Evolutionary conservation across 2,797 vertebrate species (phyloP).

Genomic region (Taenioides sp.): DNA sequence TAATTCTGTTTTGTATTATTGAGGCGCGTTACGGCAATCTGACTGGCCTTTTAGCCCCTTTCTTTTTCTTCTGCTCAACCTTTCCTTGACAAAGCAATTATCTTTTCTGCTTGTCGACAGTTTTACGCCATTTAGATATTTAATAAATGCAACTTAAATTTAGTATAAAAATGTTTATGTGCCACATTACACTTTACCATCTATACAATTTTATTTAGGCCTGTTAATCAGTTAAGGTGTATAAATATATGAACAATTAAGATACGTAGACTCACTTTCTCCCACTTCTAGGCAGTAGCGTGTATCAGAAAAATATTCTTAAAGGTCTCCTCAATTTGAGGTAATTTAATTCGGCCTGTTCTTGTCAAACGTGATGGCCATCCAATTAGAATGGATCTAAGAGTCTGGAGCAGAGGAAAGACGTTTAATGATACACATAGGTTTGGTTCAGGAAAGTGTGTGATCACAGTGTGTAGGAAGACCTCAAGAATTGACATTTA

Average conservation of each 20-base stretch:
- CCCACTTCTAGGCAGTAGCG: conserved; percentile 23
- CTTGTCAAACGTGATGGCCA: conserved; percentile 67
- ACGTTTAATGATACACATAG: conserved; percentile 52
- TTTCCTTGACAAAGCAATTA: conserved; percentile 34
- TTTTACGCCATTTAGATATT: not conserved
- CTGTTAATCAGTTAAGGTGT: not conserved
- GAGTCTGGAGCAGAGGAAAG: conserved; percentile 25
- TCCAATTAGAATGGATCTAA: conserved; percentile 70
- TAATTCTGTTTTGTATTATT: not conserved
- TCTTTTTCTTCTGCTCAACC: conserved; percentile 9
- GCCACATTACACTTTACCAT: not conserved
- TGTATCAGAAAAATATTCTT: conserved; percentile 52
- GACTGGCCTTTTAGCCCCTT: conserved; percentile 33
- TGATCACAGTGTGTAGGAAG: not conserved
- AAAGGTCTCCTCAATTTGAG: conserved; percentile 58
- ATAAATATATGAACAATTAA: conserved; percentile 40
- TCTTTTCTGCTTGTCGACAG: conserved; percentile 16
- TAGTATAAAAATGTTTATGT: not conserved
- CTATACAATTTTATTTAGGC: not conserved
- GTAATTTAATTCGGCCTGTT: conserved; percentile 53
- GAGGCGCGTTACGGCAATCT: conserved; percentile 11
- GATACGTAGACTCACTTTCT: conserved; percentile 13
- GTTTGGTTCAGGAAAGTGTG: too few species aligned
- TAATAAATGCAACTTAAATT: not conserved
- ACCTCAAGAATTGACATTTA: not conserved